Evolutionary conservation across 1,140 invertebrate species (phyloP).

Genomic region (Macrosteles quadrilineatus): DNA sequence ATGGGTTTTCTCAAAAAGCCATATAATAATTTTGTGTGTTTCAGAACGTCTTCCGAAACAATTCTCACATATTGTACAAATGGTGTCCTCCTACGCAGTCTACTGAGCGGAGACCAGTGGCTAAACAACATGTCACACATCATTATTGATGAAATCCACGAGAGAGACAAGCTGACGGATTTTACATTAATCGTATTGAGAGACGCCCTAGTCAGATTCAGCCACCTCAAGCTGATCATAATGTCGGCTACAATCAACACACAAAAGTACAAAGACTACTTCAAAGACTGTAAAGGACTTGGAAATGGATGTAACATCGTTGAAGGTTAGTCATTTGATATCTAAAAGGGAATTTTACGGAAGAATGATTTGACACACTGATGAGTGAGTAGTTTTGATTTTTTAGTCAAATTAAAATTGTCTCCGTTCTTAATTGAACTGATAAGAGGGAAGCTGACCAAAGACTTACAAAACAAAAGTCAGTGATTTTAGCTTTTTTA

Average conservation of each 20-base stretch:
- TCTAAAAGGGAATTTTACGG: too few relatives aligned
- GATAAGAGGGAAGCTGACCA: too few relatives aligned
- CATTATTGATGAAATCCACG: slow-evolving; percentile 94
- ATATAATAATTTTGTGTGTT: too few relatives aligned
- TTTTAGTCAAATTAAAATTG: too few relatives aligned
- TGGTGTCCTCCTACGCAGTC: slow-evolving; percentile 65
- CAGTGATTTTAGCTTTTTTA: too few relatives aligned
- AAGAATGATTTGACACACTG: too few relatives aligned
- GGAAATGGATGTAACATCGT: not conserved
- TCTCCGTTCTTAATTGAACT: too few relatives aligned
- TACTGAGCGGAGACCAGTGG: slow-evolving; percentile 56
- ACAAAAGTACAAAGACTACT: slow-evolving; percentile 72
- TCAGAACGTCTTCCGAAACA: slow-evolving; percentile 76
- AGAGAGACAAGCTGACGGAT: slow-evolving; percentile 91
- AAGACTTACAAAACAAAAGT: too few relatives aligned
- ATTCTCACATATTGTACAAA: slow-evolving; percentile 84
- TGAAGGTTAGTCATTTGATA: slow-evolving; percentile 37
- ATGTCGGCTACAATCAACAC: slow-evolving; percentile 88
- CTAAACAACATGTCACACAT: slow-evolving; percentile 78
- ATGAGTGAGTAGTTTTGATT: too few relatives aligned
- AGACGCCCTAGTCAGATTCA: slow-evolving; percentile 72
- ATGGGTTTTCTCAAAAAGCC: too few relatives aligned
- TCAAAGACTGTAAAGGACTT: slow-evolving; percentile 55
- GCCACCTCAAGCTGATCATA: slow-evolving; percentile 60
- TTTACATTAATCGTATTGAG: slow-evolving; percentile 86